Percentiles rank a stretch among this genome's conserved stretches.
Evolutionary conservation across 2,113 vertebrate genomes (phyloP).

Genomic region (Bucco capensis): DNA sequence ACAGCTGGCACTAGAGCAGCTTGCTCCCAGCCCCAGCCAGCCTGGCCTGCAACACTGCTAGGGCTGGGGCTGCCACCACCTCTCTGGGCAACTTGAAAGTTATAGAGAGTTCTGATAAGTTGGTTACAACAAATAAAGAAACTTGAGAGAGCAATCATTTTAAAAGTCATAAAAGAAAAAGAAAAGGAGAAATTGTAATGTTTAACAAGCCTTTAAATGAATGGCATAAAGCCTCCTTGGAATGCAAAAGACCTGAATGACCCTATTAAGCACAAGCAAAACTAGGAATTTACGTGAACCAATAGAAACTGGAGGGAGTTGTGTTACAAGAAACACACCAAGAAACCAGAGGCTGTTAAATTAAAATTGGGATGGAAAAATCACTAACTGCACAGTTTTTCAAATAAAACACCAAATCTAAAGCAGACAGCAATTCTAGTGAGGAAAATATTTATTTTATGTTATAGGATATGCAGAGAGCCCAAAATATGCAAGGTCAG

Average conservation of each 20-base stretch:
- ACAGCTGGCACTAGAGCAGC: no score
- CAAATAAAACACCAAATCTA: conserved; percentile 40
- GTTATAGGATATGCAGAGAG: conserved; percentile 25
- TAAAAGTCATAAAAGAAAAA: background rate
- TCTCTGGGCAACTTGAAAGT: no score
- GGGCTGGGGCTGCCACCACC: no score
- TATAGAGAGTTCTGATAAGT: background rate
- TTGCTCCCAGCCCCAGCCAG: no score
- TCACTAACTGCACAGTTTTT: conserved; percentile 16
- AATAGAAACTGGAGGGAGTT: background rate
- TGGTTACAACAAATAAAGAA: background rate
- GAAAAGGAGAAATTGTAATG: background rate
- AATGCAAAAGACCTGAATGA: conserved; percentile 3
- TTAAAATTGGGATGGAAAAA: background rate
- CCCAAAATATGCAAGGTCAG: background rate
- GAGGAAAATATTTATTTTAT: conserved; percentile 37
- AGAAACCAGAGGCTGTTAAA: conserved; percentile 32
- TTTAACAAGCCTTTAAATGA: conserved; percentile 2
- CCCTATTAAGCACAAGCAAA: background rate
- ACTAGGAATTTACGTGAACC: conserved; percentile 10
- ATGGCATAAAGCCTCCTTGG: background rate
- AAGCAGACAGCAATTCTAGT: conserved; percentile 7
- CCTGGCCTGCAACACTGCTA: no score
- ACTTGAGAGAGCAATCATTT: background rate
- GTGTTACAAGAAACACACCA: background rate